phyloP scores from a whole-genome alignment of 2,797 vertebrate genomes.

The Intellagama lesueurii region DNA sequence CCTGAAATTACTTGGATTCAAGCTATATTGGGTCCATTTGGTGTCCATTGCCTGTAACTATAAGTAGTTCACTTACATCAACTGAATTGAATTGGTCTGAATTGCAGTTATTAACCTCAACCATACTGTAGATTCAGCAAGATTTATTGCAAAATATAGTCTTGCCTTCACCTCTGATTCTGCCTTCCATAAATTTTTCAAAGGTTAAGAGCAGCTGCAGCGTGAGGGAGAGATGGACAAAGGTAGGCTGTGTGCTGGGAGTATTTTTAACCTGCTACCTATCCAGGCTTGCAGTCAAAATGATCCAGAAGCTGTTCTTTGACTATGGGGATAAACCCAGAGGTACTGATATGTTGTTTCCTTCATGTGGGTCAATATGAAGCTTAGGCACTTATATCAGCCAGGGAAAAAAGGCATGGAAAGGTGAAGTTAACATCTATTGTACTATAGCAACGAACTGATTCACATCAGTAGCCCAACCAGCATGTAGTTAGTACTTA shows the following conservation, averaged over 20 bases:
- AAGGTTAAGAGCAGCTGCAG: not conserved
- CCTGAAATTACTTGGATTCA: not conserved
- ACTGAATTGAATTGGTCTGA: not conserved
- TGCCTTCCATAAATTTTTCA: not conserved
- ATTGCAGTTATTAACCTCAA: not conserved
- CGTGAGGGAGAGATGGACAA: not conserved
- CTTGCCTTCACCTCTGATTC: not conserved
- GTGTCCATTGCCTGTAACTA: no score
- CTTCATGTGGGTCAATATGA: not conserved
- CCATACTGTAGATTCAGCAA: not conserved
- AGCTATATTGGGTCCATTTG: not conserved
- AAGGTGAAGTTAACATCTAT: not conserved
- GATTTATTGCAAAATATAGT: not conserved
- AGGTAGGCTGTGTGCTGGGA: not conserved
- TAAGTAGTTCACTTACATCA: not conserved
- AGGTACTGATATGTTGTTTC: not conserved
- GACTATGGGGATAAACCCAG: not conserved
- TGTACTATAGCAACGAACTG: not conserved
- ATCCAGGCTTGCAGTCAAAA: not conserved
- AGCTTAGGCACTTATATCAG: not conserved
- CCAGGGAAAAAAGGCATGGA: not conserved
- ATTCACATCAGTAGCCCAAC: not conserved
- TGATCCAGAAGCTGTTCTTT: not conserved
- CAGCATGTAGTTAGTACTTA: not conserved
- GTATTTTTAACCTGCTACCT: not conserved